These are phyloP conservation scores for Cyprinodon diabolis DNA, from an alignment of 2,797 vertebrate species.

Conservation along the genomic window DNA sequence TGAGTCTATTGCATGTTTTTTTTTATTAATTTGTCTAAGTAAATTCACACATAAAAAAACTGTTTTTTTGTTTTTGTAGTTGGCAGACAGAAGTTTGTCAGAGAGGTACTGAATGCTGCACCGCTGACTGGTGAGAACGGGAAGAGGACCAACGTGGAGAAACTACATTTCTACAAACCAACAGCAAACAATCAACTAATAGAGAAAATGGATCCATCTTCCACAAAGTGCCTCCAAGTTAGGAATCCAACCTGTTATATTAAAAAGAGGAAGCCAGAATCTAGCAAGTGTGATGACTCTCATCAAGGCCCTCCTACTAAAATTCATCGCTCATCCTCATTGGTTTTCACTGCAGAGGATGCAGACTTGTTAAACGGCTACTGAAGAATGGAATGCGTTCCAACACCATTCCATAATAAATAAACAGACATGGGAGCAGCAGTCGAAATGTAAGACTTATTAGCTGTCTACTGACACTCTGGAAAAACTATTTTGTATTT, in stretches of 20 bases:
- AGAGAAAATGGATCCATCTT: conserved; percentile 18
- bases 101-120: conserved; percentile 59
- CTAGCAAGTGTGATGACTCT: conserved; percentile 60
- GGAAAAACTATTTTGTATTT: not conserved
- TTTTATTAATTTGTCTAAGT: not conserved
- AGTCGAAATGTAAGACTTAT: not conserved
- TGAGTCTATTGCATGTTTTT: conserved; percentile 64
- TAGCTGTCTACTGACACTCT: not conserved
- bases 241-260: conserved; percentile 50
- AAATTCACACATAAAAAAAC: not conserved
- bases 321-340: conserved; percentile 79
- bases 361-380: conserved; percentile 91
- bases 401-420: not conserved
- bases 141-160: conserved; percentile 63
- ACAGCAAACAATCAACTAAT: conserved; percentile 4
- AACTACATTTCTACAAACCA: conserved; percentile 88
- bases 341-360: conserved; percentile 83
- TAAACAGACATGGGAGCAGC: not conserved
- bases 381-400: conserved; percentile 70
- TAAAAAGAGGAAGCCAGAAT: conserved; percentile 80
- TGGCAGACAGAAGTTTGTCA: conserved; percentile 81
- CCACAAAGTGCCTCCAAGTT: conserved; percentile 20
- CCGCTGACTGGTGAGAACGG: conserved; percentile 32
- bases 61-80: conserved; percentile 73
- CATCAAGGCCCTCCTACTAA: conserved; percentile 72